Base-by-base conservation (phyloP, 2,113 vertebrate genomes). In the Pelusios castaneus region DNA sequence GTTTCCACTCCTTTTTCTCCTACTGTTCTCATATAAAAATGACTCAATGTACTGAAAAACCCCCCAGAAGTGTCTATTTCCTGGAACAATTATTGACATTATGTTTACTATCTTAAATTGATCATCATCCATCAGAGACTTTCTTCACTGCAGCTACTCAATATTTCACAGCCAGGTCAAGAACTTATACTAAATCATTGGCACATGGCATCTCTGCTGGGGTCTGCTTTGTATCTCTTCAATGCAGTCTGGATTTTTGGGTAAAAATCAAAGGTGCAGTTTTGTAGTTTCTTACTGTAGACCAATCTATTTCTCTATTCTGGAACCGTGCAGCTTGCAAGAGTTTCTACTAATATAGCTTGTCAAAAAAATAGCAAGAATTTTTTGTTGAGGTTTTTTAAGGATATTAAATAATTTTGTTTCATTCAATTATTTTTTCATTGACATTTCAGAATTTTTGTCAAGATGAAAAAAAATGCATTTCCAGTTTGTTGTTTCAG, bases 41-140 rank as follows among this genome's bases (percentile, higher is more conserved):
- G 19, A 52, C 90, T 97, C 10, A 3, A 76, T 90, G 89, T 10
- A 43, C 38, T 41, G 87, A 75, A 79, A 47, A 11, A 80, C 60
- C 22, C 25, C 12, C 43, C 12, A 9, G 16, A 49, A 34, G 43
- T n/a, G 25, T 0, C 41, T 75, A 27, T 94, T 96, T 97, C 95
- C 96, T 95, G 96, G 96, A 97, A 97, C 84, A 88, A 91, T 60
- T 77, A 79, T 76, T 93, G 94, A 95, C 94, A 94, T 83, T 6
- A 27, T 95, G 91, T 95, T 97, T 96, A 93, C 91, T 70, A 10
- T 94, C 90, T 95, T 82, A 90, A 96, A 97, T 89, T 96, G 94
- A 96, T 96, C 87, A 96, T 96, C 87, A 88, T 63, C 49, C 94
- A 89, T 88, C 81, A 79, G 87, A 75, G 85, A 29, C 29, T 27